phyloP scores from a whole-genome alignment of 2,797 vertebrate genomes.

The Schizopygopsis malacanthus region DNA sequence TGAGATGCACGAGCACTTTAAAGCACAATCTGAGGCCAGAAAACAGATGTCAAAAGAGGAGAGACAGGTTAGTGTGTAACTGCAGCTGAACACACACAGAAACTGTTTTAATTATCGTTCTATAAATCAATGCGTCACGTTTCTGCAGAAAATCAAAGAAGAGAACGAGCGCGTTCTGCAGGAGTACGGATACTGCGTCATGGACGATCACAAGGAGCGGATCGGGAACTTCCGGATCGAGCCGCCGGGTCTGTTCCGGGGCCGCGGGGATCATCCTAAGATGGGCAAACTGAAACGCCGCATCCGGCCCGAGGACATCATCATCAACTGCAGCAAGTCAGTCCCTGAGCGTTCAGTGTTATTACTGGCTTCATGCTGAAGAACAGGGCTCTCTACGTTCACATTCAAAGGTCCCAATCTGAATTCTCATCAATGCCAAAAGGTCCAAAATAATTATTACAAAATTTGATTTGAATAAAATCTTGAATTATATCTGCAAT shows the following conservation, averaged over 20 bases:
- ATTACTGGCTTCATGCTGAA: not conserved
- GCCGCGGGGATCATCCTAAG: slow-evolving; percentile 95
- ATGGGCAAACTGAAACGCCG: slow-evolving; percentile 98
- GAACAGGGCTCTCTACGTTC: not conserved
- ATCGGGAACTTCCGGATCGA: slow-evolving; percentile 98
- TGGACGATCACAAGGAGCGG: slow-evolving; percentile 97
- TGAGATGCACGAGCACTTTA: slow-evolving; percentile 93
- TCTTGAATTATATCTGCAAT: no score
- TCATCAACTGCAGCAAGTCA: slow-evolving; percentile 98
- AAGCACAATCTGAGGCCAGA: slow-evolving; percentile 92
- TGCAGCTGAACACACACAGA: not conserved
- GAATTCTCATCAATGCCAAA: no score
- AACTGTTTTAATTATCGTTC: not conserved
- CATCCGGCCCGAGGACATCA: slow-evolving; percentile 91
- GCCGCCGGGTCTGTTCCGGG: slow-evolving; percentile 93
- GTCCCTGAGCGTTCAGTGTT: not conserved
- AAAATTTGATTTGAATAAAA: no score
- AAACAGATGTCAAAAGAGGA: slow-evolving; percentile 95
- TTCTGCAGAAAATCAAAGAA: slow-evolving; percentile 90
- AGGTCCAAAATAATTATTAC: no score
- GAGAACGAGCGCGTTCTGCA: slow-evolving; percentile 91
- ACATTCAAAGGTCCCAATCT: no score
- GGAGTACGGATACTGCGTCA: slow-evolving; percentile 93
- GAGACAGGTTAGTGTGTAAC: slow-evolving; percentile 83
- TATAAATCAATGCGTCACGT: not conserved